Conservation (phyloP, 2,888 invertebrate species). For the Dryobota labecula region DNA sequence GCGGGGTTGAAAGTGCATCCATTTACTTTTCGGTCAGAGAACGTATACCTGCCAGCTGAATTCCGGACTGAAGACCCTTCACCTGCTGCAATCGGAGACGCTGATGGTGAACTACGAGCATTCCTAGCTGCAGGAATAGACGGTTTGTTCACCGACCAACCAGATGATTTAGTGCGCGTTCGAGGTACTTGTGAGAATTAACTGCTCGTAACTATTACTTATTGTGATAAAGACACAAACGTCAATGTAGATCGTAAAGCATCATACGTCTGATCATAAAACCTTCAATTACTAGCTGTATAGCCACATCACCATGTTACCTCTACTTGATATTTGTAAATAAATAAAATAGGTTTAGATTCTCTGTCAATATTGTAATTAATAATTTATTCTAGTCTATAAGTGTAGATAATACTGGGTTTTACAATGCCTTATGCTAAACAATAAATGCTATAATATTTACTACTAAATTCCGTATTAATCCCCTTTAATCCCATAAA, state of each 20-base stretch:
- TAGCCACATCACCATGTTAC: constrained; percentile 10
- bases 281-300: constrained; percentile 11
- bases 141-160: constrained; percentile 85
- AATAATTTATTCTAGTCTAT: constrained; percentile 38
- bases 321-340: constrained; percentile 5
- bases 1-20: constrained; percentile 86
- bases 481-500: constrained; percentile 17
- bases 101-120: constrained; percentile 78
- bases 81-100: constrained; percentile 76
- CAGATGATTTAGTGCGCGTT: constrained; percentile 78
- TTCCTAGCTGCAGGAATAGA: constrained; percentile 83
- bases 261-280: constrained; percentile 30
- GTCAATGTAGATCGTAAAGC: constrained; percentile 26
- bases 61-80: constrained; percentile 75
- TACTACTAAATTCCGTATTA: background rate
- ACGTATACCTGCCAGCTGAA: constrained; percentile 80
- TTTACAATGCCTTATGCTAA: background rate
- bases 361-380: background rate
- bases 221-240: constrained; percentile 35
- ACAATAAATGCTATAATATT: constrained; percentile 40
- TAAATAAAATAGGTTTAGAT: constrained; percentile 1
- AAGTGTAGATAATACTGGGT: background rate
- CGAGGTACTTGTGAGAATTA: constrained; percentile 71
- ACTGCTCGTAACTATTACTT: constrained; percentile 10
- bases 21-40: constrained; percentile 85